A percentile compares a stretch with the other conserved stretches of the same genome.
These are phyloP conservation scores for Lontra canadensis DNA, from an alignment of 2,113 vertebrate species.

Conservation along the genomic window DNA sequence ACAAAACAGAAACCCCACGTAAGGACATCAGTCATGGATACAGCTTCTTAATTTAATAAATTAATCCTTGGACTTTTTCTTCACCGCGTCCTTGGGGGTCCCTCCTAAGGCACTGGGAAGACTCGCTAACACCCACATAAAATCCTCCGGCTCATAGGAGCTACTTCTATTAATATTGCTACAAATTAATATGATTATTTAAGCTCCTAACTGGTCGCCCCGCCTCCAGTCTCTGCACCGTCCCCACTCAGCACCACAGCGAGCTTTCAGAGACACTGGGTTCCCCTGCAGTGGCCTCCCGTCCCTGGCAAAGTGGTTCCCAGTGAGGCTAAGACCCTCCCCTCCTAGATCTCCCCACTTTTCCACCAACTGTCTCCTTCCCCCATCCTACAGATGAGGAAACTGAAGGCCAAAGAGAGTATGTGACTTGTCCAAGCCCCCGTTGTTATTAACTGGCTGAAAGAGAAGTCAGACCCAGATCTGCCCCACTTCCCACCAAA, in stretches of 20 bases:
- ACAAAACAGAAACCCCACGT: not conserved
- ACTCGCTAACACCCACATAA: conserved; percentile 44
- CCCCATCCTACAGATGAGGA: not conserved
- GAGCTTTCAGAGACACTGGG: not conserved
- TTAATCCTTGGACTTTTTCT: not conserved
- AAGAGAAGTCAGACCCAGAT: not conserved
- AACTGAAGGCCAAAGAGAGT: not conserved
- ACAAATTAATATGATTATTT: not conserved
- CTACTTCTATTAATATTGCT: conserved; percentile 14
- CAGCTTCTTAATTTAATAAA: conserved; percentile 61
- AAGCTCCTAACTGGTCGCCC: not conserved
- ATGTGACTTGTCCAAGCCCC: too few species aligned
- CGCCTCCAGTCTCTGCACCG: not conserved
- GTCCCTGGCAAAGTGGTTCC: not conserved
- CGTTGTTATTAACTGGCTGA: not conserved
- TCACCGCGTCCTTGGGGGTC: not conserved
- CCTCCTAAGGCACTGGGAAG: conserved; percentile 9
- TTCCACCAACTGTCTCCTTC: too few species aligned
- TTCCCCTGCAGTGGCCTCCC: not conserved
- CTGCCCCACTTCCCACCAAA: not conserved
- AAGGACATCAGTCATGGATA: not conserved
- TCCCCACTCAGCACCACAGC: rapidly evolving
- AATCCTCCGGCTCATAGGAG: not conserved
- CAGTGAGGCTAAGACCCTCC: too few species aligned
- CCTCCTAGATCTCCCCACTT: not conserved